Percentiles rank a stretch among this genome's conserved stretches.
phyloP scores from a whole-genome alignment of 2,888 invertebrate genomes.

The Nowickia ferox region DNA sequence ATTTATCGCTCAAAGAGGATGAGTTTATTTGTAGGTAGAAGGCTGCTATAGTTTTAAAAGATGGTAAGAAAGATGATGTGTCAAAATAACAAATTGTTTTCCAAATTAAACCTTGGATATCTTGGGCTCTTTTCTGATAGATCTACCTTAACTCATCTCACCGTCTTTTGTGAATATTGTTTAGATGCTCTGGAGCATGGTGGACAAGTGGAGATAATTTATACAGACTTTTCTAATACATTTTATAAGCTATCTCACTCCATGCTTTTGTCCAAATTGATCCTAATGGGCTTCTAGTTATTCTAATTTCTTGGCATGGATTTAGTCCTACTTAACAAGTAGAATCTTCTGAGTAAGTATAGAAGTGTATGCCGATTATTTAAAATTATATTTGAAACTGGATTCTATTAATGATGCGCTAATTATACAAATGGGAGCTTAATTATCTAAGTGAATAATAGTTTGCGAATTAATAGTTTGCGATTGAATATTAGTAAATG shows the following conservation, averaged over 20 bases:
- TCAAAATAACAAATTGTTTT: not conserved
- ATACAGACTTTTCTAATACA: slow-evolving; percentile 2
- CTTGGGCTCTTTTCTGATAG: not conserved
- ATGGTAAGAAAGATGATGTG: not conserved
- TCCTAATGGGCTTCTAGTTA: not conserved
- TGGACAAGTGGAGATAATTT: not conserved
- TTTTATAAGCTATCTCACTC: not conserved
- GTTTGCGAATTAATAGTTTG: no score
- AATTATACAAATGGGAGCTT: not conserved
- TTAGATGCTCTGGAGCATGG: no score
- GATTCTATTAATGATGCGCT: no score
- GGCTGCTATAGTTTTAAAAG: not conserved
- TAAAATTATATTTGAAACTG: no score
- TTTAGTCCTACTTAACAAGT: not conserved
- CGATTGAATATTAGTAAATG: not conserved
- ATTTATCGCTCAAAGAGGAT: not conserved
- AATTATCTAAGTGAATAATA: no score
- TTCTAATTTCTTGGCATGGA: not conserved
- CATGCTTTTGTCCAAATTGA: not conserved
- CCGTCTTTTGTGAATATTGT: no score
- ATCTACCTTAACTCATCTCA: no score
- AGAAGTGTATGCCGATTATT: not conserved
- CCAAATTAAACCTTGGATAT: not conserved
- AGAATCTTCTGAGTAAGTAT: not conserved
- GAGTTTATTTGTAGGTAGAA: not conserved